phyloP scores from a whole-genome alignment of 2,888 invertebrate genomes.

The Drosophila meridiana region DNA sequence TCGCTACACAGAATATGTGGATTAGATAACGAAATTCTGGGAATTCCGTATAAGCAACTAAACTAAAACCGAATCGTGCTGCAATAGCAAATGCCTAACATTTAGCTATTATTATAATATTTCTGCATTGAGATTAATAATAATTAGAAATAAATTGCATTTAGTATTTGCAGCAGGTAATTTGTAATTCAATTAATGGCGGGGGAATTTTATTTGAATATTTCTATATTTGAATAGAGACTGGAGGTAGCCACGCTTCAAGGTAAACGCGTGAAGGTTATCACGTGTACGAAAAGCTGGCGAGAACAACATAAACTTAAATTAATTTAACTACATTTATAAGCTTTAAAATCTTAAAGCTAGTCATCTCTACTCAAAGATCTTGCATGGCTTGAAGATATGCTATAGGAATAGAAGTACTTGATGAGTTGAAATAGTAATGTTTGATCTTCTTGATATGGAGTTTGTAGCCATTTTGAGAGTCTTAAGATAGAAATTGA shows the following conservation, averaged over 20 bases:
- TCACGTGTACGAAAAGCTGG: constrained; percentile 21
- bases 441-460: too few relatives aligned
- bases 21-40: constrained; percentile 39
- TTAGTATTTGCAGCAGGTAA: constrained; percentile 14
- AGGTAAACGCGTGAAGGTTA: constrained; percentile 54
- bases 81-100: background rate
- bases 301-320: constrained; percentile 15
- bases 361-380: too few relatives aligned
- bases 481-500: too few relatives aligned
- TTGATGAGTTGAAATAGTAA: background rate
- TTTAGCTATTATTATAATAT: constrained; percentile 4
- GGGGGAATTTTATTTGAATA: constrained; percentile 5
- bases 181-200: constrained; percentile 21
- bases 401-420: background rate
- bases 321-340: constrained; percentile 8
- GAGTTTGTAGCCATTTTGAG: too few relatives aligned
- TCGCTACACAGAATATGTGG: constrained; percentile 18
- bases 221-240: constrained; percentile 2
- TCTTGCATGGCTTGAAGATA: background rate
- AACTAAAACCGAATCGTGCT: constrained; percentile 15
- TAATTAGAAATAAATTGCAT: background rate
- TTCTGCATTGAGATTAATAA: background rate
- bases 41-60: constrained; percentile 13
- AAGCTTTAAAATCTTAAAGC: too few relatives aligned
- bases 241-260: constrained; percentile 33